phyloP scores from a whole-genome alignment of 2,888 invertebrate genomes.

The Dasypogon diadema region DNA sequence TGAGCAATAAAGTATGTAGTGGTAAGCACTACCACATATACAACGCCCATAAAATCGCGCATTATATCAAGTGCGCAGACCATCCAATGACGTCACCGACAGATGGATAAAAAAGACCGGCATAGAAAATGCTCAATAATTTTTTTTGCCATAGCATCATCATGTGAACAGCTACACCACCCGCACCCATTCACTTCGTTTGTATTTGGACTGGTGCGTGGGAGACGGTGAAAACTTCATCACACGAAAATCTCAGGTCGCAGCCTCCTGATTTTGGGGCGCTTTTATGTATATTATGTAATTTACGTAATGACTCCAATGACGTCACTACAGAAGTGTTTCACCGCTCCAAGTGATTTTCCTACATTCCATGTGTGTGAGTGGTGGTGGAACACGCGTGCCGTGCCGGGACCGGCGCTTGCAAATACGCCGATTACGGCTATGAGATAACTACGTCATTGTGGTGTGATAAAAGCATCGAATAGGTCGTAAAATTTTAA shows the following conservation, averaged over 20 bases:
- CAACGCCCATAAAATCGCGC: conserved; percentile 47
- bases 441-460: conserved; percentile 21
- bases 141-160: not conserved
- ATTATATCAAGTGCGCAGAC: conserved; percentile 35
- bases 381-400: conserved; percentile 18
- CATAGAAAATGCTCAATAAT: conserved; percentile 9
- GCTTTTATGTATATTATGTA: conserved; percentile 5
- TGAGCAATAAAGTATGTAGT: not conserved
- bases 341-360: not conserved
- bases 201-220: no score
- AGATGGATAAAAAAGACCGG: conserved; percentile 3
- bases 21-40: conserved; percentile 26
- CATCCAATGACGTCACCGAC: conserved; percentile 37
- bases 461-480: conserved; percentile 11
- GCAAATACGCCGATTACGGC: not conserved
- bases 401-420: not conserved
- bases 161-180: not conserved
- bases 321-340: conserved; percentile 5
- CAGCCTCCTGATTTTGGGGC: no score
- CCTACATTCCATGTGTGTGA: not conserved
- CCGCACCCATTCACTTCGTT: no score
- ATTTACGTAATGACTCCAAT: conserved; percentile 8
- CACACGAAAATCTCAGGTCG: no score
- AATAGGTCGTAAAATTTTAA: conserved; percentile 18
- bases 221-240: no score